Percentiles rank a stretch among this genome's conserved stretches.
These are phyloP conservation scores for Spinus pinus DNA, from an alignment of 2,797 vertebrate genomes.

Conservation along the genomic window DNA sequence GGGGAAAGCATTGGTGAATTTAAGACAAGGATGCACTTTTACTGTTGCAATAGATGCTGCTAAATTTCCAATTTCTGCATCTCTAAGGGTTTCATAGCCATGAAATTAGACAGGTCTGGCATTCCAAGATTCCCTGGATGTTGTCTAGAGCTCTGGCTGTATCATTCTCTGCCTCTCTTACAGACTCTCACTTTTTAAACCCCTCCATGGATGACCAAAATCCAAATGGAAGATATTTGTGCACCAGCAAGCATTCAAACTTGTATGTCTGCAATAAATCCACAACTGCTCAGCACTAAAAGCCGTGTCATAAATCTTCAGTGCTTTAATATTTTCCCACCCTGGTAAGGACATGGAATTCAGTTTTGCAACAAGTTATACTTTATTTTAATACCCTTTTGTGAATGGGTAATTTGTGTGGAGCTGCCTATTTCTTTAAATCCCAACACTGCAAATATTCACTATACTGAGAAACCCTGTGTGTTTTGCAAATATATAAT, in stretches of 20 bases:
- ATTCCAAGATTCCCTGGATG: neutral
- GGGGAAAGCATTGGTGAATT: neutral
- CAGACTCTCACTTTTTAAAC: neutral
- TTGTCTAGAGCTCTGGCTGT: neutral
- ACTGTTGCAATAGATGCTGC: neutral
- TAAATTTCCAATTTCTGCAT: neutral
- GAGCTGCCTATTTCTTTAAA: neutral
- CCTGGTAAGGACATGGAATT: conserved; percentile 44
- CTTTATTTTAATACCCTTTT: conserved; percentile 14
- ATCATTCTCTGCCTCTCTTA: neutral
- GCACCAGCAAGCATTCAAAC: neutral
- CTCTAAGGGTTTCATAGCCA: neutral
- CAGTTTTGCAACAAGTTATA: conserved; percentile 33
- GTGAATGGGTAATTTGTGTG: conserved; percentile 33
- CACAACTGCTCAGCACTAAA: neutral
- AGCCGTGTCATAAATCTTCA: neutral
- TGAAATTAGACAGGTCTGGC: neutral
- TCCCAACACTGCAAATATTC: neutral
- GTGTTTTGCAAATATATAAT: neutral
- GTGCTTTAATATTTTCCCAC: neutral
- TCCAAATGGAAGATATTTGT: neutral
- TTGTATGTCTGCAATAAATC: conserved; percentile 19
- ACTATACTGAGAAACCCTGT: neutral
- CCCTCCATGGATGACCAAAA: neutral
- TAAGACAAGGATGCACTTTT: neutral